Percentiles rank a stretch among this genome's conserved stretches.
phyloP scores from a whole-genome alignment of 2,113 vertebrate species.

The Quiscalus mexicanus region DNA sequence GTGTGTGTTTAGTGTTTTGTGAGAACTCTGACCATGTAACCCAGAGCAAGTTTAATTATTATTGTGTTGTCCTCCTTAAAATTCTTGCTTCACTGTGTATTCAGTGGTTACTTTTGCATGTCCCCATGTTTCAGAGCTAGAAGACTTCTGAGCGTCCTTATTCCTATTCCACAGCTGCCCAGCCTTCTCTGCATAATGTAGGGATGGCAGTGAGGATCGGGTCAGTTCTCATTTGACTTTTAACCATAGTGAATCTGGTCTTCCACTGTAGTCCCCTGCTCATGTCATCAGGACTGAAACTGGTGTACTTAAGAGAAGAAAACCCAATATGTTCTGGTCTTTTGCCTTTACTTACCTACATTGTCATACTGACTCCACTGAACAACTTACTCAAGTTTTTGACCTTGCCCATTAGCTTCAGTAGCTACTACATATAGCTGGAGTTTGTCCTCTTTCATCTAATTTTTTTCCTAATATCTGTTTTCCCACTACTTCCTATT shows the following conservation, averaged over 20 bases:
- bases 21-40: neutral
- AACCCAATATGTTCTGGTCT: neutral
- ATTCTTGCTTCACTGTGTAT: neutral
- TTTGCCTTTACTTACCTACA: neutral
- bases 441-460: neutral
- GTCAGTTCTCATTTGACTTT: neutral
- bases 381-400: neutral
- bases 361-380: neutral
- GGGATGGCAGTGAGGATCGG: neutral
- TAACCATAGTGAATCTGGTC: neutral
- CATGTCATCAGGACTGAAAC: neutral
- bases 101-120: neutral
- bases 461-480: neutral
- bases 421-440: neutral
- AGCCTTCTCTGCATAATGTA: neutral
- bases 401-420: neutral
- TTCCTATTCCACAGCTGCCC: neutral
- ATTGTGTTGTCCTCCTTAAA: neutral
- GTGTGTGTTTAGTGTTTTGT: neutral
- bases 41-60: neutral
- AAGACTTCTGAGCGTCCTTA: neutral
- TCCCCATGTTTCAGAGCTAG: neutral
- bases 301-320: neutral
- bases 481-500: neutral
- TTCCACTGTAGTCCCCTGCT: neutral